Evolutionary conservation across 2,888 invertebrate species (phyloP).

Genomic region (Pediacus dermestoides): DNA sequence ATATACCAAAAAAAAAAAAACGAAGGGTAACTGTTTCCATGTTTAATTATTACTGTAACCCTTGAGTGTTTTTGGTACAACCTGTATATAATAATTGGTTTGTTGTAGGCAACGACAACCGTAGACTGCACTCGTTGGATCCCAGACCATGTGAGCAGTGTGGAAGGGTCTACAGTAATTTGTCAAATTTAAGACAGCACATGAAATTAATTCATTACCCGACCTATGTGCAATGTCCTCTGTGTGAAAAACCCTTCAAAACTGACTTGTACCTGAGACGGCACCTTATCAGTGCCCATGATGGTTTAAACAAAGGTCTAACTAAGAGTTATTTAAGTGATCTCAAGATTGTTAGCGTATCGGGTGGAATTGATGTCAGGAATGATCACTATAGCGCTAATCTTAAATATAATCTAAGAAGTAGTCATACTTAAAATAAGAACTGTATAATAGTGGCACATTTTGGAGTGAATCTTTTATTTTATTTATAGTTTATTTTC

Average conservation of each 20-base stretch:
- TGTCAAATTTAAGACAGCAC: constrained; percentile 63
- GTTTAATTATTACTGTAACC: constrained; percentile 6
- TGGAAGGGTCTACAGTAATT: constrained; percentile 63
- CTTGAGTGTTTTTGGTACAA: constrained; percentile 24
- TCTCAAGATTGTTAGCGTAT: no score
- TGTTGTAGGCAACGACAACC: constrained; percentile 48
- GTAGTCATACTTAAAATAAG: no score
- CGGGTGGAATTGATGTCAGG: no score
- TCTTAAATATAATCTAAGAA: no score
- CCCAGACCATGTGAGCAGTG: constrained; percentile 61
- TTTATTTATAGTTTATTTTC: no score
- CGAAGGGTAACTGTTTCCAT: no score
- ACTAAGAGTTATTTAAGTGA: constrained; percentile 16
- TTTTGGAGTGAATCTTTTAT: no score
- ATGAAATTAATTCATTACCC: constrained; percentile 64
- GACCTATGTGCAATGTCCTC: constrained; percentile 58
- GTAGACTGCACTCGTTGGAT: constrained; percentile 52
- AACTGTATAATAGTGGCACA: no score
- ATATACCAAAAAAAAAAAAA: no score
- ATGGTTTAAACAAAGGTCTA: constrained; percentile 28
- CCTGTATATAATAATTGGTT: constrained; percentile 26
- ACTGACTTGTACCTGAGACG: constrained; percentile 61
- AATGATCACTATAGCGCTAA: no score
- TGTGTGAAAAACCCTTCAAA: constrained; percentile 62
- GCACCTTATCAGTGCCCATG: constrained; percentile 58